phyloP scores from a whole-genome alignment of 2,113 vertebrate genomes.

The Dipodomys ordii region DNA sequence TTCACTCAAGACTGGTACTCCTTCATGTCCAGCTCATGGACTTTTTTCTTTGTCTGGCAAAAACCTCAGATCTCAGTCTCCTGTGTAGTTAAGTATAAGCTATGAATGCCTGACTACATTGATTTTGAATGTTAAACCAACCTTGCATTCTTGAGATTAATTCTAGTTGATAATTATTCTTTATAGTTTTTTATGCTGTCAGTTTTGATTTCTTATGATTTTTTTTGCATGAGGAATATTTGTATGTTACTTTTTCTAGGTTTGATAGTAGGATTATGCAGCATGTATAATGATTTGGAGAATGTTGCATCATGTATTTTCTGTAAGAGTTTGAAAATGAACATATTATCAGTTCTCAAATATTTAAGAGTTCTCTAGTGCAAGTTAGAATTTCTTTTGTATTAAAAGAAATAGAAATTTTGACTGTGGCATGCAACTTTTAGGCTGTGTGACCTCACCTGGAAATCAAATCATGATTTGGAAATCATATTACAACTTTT shows the following conservation, averaged over 20 bases:
- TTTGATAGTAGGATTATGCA: background rate
- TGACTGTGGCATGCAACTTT: background rate
- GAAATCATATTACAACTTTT: background rate
- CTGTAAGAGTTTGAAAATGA: background rate
- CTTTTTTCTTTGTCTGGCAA: too few species aligned
- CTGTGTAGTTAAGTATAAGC: too few species aligned
- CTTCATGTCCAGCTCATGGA: background rate
- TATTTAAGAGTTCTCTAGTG: background rate
- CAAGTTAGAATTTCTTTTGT: background rate
- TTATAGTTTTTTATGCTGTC: background rate
- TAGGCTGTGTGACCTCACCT: background rate
- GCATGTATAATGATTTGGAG: background rate
- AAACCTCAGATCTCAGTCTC: too few species aligned
- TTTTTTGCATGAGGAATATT: background rate
- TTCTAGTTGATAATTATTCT: background rate
- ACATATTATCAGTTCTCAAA: background rate
- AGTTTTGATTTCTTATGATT: conserved; percentile 16
- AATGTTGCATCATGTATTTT: background rate
- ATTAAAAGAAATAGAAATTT: background rate
- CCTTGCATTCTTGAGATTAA: background rate
- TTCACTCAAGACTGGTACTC: too few species aligned
- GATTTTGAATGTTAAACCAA: conserved; percentile 19
- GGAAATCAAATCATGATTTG: background rate
- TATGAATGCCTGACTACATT: too few species aligned
- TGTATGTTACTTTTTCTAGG: background rate